Conservation (phyloP, 2,888 invertebrate genomes). For the Himalopsyche japonica region DNA sequence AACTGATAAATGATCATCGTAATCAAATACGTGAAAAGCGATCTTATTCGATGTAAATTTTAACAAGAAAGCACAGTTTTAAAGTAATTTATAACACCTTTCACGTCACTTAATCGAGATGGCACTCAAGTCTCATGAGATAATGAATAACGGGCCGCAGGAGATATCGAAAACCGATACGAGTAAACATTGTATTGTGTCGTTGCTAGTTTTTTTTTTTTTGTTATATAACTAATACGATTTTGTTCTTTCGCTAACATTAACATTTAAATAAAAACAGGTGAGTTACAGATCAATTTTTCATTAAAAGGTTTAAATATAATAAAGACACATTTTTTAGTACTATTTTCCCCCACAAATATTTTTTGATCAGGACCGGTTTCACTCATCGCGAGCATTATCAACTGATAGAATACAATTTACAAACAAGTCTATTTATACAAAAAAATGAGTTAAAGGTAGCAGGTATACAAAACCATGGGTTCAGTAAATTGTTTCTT, state of each 20-base stretch:
- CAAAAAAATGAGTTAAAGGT: too few species aligned
- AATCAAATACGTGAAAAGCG: too few species aligned
- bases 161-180: constrained; percentile 17
- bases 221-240: neutral
- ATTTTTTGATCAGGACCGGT: too few species aligned
- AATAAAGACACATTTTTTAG: too few species aligned
- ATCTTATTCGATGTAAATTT: neutral
- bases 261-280: neutral
- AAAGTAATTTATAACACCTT: constrained; percentile 27
- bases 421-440: too few species aligned
- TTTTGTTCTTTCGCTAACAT: neutral
- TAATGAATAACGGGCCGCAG: constrained; percentile 13
- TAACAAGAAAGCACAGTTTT: neutral
- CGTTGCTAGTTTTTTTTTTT: neutral
- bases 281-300: neutral
- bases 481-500: too few species aligned
- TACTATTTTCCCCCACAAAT: too few species aligned
- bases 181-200: constrained; percentile 10
- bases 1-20: too few species aligned
- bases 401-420: too few species aligned
- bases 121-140: constrained; percentile 4
- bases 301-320: too few species aligned
- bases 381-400: too few species aligned
- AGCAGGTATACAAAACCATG: too few species aligned
- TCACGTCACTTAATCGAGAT: constrained; percentile 19